Evolutionary conservation across 2,113 vertebrate genomes (phyloP).

Genomic region (Colistium nudipinnis): DNA sequence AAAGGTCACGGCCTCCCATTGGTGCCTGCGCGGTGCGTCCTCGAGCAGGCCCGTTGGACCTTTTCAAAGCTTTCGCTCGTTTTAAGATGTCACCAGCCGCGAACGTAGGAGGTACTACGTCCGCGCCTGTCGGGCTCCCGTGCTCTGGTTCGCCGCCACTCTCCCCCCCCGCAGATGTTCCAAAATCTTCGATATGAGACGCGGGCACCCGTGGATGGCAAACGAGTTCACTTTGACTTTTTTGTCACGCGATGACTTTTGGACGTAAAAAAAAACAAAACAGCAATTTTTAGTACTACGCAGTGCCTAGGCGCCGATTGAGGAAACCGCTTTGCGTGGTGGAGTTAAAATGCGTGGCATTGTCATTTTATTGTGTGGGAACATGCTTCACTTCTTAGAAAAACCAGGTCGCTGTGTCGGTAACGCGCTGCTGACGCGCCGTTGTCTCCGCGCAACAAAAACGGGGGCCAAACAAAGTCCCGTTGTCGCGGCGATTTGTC

Average conservation of each 20-base stretch:
- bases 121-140: not conserved
- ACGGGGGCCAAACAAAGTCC: constrained; percentile 74
- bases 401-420: not conserved
- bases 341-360: too few species aligned
- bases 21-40: constrained; percentile 14
- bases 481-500: constrained; percentile 63
- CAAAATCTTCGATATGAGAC: too few species aligned
- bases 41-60: constrained; percentile 30
- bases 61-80: constrained; percentile 6
- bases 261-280: too few species aligned
- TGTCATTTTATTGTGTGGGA: too few species aligned
- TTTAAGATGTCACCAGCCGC: not conserved
- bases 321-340: too few species aligned
- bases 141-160: not conserved
- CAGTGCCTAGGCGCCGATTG: too few species aligned
- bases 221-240: too few species aligned
- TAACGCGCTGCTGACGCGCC: constrained; percentile 59
- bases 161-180: too few species aligned
- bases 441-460: constrained; percentile 72
- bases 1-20: constrained; percentile 42
- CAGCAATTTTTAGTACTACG: too few species aligned
- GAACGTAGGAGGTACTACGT: not conserved
- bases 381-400: constrained; percentile 19
- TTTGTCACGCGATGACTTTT: too few species aligned
- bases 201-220: too few species aligned